Evolutionary conservation across 1,140 invertebrate species (phyloP).

Genomic region (Stenopsyche tienmushanensis): DNA sequence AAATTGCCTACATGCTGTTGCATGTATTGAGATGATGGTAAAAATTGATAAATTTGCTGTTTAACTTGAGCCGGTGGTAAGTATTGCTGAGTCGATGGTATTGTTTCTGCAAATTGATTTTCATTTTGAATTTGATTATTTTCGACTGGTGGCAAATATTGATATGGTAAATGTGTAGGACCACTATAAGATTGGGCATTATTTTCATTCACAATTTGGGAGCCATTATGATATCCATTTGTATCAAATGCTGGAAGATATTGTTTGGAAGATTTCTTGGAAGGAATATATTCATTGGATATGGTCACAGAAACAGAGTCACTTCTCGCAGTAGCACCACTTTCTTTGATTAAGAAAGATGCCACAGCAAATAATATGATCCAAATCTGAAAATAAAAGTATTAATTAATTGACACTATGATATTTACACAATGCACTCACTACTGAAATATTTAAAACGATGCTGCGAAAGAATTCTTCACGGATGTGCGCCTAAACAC

Average conservation of each 20-base stretch:
- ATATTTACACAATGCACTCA: too few relatives aligned
- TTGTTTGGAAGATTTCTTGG: not conserved
- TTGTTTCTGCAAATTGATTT: not conserved
- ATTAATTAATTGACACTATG: conserved; percentile 10
- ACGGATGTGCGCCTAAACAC: too few relatives aligned
- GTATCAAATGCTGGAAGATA: not conserved
- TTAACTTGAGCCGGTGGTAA: not conserved
- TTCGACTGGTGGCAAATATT: conserved; percentile 6
- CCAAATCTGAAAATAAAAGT: not conserved
- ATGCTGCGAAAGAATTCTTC: too few relatives aligned
- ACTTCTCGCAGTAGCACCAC: not conserved
- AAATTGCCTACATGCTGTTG: not conserved
- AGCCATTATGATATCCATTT: too few relatives aligned
- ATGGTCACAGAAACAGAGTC: too few relatives aligned
- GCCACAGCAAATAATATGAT: not conserved
- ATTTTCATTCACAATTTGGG: too few relatives aligned
- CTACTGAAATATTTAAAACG: too few relatives aligned
- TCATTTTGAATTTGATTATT: not conserved
- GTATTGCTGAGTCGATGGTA: not conserved
- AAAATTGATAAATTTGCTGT: not conserved
- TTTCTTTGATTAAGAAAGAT: conserved; percentile 1
- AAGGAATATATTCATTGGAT: too few relatives aligned
- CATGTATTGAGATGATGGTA: not conserved
- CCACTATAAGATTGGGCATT: too few relatives aligned
- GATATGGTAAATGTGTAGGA: too few relatives aligned